phyloP scores from a whole-genome alignment of 2,113 vertebrate species.

The Poicephalus gulielmi region DNA sequence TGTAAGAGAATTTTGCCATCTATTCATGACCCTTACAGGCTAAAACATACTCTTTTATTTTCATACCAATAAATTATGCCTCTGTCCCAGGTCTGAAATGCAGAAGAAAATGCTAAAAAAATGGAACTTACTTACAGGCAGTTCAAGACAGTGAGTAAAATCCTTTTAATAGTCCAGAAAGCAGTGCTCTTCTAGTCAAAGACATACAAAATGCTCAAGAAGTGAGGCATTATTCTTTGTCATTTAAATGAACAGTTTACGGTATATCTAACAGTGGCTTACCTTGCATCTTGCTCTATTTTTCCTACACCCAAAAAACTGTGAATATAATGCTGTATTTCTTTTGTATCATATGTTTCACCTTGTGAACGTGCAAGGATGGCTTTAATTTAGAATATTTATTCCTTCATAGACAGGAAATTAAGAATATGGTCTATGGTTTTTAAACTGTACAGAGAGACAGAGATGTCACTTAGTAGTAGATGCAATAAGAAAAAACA shows the following conservation, averaged over 20 bases:
- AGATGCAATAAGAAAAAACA: not conserved
- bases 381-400: not conserved
- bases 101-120: not conserved
- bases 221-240: not conserved
- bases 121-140: not conserved
- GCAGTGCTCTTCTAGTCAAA: not conserved
- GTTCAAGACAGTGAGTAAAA: not conserved
- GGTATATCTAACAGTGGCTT: not conserved
- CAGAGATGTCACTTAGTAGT: not conserved
- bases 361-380: not conserved
- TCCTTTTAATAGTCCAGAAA: not conserved
- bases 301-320: not conserved
- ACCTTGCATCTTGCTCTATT: not conserved
- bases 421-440: not conserved
- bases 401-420: not conserved
- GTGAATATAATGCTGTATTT: not conserved
- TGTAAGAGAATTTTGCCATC: not conserved
- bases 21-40: not conserved
- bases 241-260: not conserved
- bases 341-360: not conserved
- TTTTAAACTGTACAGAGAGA: not conserved
- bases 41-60: not conserved
- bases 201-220: not conserved
- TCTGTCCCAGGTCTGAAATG: not conserved
- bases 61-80: not conserved